Evolutionary conservation across 2,888 invertebrate species (phyloP).

Genomic region (Mactromeris polynyma): DNA sequence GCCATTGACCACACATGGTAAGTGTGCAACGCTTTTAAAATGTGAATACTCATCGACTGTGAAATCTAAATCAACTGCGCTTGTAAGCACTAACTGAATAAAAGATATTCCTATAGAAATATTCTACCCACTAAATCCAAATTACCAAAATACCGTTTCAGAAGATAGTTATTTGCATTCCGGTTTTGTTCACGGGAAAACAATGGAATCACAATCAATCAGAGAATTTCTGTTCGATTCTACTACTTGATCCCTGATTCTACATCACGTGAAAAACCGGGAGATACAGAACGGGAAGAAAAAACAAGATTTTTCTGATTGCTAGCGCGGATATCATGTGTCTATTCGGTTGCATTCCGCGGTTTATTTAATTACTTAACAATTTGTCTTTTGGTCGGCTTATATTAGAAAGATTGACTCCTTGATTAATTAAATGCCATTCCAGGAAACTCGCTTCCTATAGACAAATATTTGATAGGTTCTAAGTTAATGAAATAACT

Average conservation of each 20-base stretch:
- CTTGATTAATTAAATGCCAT: slow-evolving; percentile 66
- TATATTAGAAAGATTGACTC: slow-evolving; percentile 58
- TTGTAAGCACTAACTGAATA: no score
- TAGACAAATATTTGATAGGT: slow-evolving; percentile 48
- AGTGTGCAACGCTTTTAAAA: no score
- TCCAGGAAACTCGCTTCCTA: slow-evolving; percentile 33
- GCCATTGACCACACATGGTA: no score
- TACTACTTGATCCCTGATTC: background rate
- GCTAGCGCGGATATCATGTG: slow-evolving; percentile 23
- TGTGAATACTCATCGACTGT: no score
- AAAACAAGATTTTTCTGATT: slow-evolving; percentile 1
- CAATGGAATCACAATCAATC: background rate
- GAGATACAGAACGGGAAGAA: background rate
- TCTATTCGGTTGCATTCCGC: slow-evolving; percentile 42
- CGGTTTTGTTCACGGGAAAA: background rate
- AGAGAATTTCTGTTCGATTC: background rate
- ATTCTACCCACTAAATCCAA: background rate
- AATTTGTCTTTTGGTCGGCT: slow-evolving; percentile 61
- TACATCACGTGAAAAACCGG: background rate
- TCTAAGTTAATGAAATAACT: slow-evolving; percentile 32
- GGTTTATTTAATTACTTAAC: slow-evolving; percentile 63
- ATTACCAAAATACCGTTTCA: background rate
- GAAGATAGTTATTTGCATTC: background rate
- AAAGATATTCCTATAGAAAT: no score
- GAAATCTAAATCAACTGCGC: no score